A percentile compares a stretch with the other conserved stretches of the same genome.
These are phyloP conservation scores for Zelleria hepariella DNA, from an alignment of 2,888 invertebrate genomes.

Conservation along the genomic window DNA sequence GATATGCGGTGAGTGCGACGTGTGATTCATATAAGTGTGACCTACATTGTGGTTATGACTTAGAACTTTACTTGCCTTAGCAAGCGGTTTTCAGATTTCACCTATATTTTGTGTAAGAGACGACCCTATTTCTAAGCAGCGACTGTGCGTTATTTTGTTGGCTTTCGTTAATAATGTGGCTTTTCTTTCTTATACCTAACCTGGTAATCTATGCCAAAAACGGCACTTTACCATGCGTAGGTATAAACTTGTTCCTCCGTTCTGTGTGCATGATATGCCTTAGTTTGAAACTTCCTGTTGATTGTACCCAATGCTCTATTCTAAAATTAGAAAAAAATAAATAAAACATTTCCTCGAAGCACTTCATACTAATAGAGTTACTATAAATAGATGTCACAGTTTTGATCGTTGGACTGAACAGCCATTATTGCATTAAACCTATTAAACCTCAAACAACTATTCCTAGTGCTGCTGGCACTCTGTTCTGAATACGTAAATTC, in stretches of 20 bases:
- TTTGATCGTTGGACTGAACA: conserved; percentile 21
- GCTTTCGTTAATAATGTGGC: too few relatives aligned
- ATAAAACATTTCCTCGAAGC: neutral
- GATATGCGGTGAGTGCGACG: neutral
- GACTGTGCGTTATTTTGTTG: too few relatives aligned
- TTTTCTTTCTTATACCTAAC: too few relatives aligned
- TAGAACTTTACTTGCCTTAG: neutral
- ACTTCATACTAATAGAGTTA: neutral
- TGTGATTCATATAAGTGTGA: neutral
- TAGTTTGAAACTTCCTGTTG: too few relatives aligned
- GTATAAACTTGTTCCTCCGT: too few relatives aligned
- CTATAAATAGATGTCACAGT: neutral
- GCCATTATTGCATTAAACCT: conserved; percentile 35
- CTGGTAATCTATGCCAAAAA: neutral
- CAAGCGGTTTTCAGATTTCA: neutral
- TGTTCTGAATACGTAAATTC: neutral
- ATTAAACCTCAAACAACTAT: conserved; percentile 31
- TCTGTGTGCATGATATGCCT: too few relatives aligned
- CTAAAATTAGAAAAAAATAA: neutral
- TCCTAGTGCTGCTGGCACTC: conserved; percentile 18
- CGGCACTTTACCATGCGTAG: too few relatives aligned
- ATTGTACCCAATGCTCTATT: neutral
- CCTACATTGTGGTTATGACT: neutral
- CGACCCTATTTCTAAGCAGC: too few relatives aligned
- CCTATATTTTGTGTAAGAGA: too few relatives aligned